A percentile compares a stretch with the other conserved stretches of the same genome.
These are phyloP conservation scores for Myxocyprinus asiaticus DNA, from an alignment of 2,113 vertebrate species.

Conservation along the genomic window DNA sequence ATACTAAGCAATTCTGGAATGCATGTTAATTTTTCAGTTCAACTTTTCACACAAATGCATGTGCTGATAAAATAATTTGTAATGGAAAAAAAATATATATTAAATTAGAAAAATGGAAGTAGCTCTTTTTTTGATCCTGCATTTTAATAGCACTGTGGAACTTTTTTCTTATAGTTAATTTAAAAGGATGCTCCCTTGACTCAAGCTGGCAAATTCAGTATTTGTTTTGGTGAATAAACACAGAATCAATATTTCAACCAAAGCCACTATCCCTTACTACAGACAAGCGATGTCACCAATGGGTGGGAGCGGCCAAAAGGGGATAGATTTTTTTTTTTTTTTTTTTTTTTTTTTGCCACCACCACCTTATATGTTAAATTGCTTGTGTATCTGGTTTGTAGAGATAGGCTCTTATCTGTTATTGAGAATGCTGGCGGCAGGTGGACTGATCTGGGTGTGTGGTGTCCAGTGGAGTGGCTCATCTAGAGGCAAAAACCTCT, in stretches of 20 bases:
- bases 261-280: constrained; percentile 11
- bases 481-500: constrained; percentile 41
- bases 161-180: constrained; percentile 9
- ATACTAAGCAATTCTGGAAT: too few relatives aligned
- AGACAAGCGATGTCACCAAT: too few relatives aligned
- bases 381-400: constrained; percentile 53
- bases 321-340: constrained; percentile 15
- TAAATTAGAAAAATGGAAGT: too few relatives aligned
- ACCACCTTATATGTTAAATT: constrained; percentile 52
- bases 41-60: too few relatives aligned
- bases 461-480: constrained; percentile 49
- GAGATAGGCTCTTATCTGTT: constrained; percentile 59
- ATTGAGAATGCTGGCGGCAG: constrained; percentile 52
- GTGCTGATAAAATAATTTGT: too few relatives aligned
- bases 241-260: constrained; percentile 13
- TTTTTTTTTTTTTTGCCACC: constrained; percentile 26
- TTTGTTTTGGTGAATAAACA: constrained; percentile 9
- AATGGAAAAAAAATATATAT: too few relatives aligned
- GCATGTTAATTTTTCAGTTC: too few relatives aligned
- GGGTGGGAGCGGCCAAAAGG: not conserved
- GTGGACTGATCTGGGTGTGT: constrained; percentile 50
- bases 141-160: too few relatives aligned
- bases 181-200: constrained; percentile 2
- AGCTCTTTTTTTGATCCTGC: too few relatives aligned
- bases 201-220: not conserved